Evolutionary conservation across 2,113 vertebrate genomes (phyloP).

Genomic region (Excalfactoria chinensis): DNA sequence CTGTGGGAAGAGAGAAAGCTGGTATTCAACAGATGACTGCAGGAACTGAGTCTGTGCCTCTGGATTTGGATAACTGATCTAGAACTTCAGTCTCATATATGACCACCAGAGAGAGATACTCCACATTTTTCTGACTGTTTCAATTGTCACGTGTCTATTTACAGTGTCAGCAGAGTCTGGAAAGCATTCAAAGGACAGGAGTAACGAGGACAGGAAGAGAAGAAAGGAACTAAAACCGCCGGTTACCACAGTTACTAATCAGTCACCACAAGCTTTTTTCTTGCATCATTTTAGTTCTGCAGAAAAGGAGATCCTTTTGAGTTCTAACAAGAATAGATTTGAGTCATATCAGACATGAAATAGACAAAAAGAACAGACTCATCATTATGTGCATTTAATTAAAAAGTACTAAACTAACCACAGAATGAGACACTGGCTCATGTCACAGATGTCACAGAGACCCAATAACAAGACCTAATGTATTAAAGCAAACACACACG

Average conservation of each 20-base stretch:
- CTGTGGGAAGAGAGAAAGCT: conserved; percentile 74
- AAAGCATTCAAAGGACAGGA: neutral
- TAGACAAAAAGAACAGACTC: neutral
- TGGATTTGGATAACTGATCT: neutral
- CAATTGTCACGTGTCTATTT: neutral
- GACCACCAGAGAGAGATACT: neutral
- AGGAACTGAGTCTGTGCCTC: neutral
- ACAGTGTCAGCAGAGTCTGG: neutral
- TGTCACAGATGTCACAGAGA: neutral
- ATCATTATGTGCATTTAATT: neutral
- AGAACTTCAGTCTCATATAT: neutral
- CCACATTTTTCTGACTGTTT: neutral
- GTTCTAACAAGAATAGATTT: neutral
- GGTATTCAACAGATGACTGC: neutral
- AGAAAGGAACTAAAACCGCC: conserved; percentile 5
- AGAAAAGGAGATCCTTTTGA: conserved; percentile 9
- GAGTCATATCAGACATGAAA: neutral
- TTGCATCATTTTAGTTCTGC: conserved; percentile 19
- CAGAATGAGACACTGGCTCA: neutral
- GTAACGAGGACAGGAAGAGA: conserved; percentile 6
- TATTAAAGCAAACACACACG: neutral
- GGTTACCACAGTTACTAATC: neutral
- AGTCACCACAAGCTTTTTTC: neutral
- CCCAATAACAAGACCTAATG: fast-evolving
- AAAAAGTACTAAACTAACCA: neutral